phyloP scores from a whole-genome alignment of 2,888 invertebrate genomes.

The Hoplodrina blanda region DNA sequence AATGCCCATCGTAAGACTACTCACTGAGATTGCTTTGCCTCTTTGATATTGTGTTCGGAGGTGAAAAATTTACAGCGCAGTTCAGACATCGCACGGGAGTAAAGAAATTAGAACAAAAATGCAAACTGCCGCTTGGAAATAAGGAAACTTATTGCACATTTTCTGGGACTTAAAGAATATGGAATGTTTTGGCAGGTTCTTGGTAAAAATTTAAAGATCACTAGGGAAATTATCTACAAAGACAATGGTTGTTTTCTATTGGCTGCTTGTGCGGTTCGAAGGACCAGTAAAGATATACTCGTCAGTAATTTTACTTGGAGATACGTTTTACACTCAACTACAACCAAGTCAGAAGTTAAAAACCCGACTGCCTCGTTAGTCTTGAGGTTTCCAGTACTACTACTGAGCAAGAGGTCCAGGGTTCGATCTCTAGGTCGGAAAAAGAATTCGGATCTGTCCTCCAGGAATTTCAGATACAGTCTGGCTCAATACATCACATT shows the following conservation, averaged over 20 bases:
- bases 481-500: no score
- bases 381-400: no score
- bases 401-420: no score
- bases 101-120: conserved; percentile 48
- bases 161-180: conserved; percentile 14
- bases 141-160: conserved; percentile 13
- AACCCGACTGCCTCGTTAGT: no score
- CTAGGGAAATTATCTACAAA: conserved; percentile 18
- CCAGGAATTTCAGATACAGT: no score
- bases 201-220: not conserved
- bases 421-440: no score
- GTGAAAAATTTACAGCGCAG: conserved; percentile 69
- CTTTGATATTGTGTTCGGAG: conserved; percentile 71
- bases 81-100: conserved; percentile 33
- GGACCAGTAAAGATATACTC: not conserved
- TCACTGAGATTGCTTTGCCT: conserved; percentile 73
- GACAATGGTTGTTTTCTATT: not conserved
- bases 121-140: conserved; percentile 1
- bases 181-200: conserved; percentile 15
- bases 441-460: no score
- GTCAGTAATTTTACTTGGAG: not conserved
- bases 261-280: not conserved
- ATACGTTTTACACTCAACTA: no score
- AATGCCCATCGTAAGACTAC: conserved; percentile 68
- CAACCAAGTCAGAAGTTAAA: no score